phyloP scores from a whole-genome alignment of 2,888 invertebrate species.

The Lepidochitona cinerea region DNA sequence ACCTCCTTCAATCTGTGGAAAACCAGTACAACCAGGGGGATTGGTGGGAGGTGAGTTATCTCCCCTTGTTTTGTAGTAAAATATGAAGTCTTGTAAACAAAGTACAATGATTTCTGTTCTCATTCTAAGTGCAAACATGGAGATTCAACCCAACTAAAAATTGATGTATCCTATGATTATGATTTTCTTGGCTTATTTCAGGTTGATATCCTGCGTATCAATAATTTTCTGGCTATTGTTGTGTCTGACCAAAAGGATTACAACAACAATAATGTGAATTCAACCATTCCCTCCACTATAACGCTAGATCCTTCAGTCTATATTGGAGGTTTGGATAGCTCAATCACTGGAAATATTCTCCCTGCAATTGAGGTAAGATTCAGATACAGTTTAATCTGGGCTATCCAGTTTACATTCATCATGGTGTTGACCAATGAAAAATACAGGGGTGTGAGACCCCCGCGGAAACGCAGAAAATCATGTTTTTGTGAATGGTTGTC shows the following conservation, averaged over 20 bases:
- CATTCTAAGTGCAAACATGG: no score
- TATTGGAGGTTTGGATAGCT: background rate
- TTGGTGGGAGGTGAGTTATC: conserved; percentile 2
- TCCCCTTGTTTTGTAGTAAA: no score
- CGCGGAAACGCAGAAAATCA: no score
- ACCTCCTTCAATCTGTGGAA: background rate
- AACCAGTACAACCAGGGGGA: background rate
- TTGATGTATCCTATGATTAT: no score
- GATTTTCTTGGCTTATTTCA: conserved; percentile 26
- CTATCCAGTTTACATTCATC: no score
- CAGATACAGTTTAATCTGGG: no score
- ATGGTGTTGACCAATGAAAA: no score
- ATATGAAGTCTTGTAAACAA: no score
- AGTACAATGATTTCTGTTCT: no score
- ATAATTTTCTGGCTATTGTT: conserved; percentile 41
- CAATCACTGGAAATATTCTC: background rate
- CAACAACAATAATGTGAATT: conserved; percentile 32
- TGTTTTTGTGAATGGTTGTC: no score
- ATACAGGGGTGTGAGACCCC: no score
- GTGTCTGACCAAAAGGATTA: conserved; percentile 35
- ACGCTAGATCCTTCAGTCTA: background rate
- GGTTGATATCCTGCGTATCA: conserved; percentile 38
- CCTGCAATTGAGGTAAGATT: background rate
- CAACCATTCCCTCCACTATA: background rate
- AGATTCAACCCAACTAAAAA: no score